These are phyloP conservation scores for Diplosoma virens DNA, from an alignment of 23 tunicate species.

Conservation along the genomic window DNA sequence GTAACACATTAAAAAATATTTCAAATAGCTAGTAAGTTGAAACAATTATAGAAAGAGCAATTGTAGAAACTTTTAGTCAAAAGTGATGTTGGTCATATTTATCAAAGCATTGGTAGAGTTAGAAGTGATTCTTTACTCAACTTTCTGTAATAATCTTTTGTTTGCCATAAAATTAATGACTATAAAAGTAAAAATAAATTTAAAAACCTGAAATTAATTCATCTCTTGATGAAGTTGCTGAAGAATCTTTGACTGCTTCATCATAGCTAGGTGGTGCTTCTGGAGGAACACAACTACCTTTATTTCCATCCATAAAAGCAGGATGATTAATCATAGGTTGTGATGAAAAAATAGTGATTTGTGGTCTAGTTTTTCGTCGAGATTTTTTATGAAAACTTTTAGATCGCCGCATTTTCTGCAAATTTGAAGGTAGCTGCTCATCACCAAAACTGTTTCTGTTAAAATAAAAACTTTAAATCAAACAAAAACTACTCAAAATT, in stretches of 20 bases:
- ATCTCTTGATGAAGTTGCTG: neutral
- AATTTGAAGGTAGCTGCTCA: too few relatives aligned
- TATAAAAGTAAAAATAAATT: neutral
- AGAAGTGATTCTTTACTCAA: too few relatives aligned
- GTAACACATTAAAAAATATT: neutral
- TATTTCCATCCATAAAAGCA: conserved; percentile 83
- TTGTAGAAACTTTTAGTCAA: neutral
- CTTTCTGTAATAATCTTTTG: too few relatives aligned
- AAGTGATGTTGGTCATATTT: too few relatives aligned
- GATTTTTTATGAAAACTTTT: too few relatives aligned
- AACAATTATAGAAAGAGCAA: neutral
- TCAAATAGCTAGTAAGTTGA: neutral
- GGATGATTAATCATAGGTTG: conserved; percentile 78
- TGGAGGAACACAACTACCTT: conserved; percentile 86
- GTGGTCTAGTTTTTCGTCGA: conserved; percentile 52
- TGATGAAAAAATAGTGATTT: conserved; percentile 74
- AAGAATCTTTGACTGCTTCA: conserved; percentile 57
- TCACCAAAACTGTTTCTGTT: too few relatives aligned
- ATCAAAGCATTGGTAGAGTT: too few relatives aligned
- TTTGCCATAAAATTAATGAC: too few relatives aligned
- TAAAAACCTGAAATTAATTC: neutral
- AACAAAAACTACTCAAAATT: too few relatives aligned
- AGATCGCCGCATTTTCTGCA: too few relatives aligned
- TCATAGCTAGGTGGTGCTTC: conserved; percentile 96
- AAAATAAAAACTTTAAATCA: too few relatives aligned